Evolutionary conservation across 2,888 invertebrate species (phyloP).

Genomic region (Andrena bicolor): DNA sequence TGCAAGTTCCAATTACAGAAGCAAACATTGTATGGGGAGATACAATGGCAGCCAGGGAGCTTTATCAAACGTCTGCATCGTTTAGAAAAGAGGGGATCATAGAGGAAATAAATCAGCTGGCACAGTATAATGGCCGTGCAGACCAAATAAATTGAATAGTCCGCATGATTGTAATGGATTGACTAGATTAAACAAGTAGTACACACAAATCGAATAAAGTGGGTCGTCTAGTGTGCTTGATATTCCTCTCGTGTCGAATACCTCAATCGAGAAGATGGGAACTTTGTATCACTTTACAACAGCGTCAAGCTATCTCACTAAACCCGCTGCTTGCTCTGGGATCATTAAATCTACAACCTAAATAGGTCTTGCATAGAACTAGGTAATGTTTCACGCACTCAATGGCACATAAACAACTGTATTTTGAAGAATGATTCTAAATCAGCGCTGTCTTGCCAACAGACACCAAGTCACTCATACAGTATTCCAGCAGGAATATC

Average conservation of each 20-base stretch:
- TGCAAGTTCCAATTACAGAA: neutral
- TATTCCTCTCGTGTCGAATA: slow-evolving; percentile 38
- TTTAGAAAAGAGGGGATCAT: neutral
- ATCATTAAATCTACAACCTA: neutral
- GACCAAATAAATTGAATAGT: slow-evolving; percentile 51
- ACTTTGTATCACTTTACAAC: slow-evolving; percentile 42
- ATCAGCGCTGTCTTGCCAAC: no score
- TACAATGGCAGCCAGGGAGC: neutral
- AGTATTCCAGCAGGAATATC: no score
- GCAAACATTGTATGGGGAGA: neutral
- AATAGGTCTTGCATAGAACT: neutral
- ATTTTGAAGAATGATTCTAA: no score
- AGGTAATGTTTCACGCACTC: neutral
- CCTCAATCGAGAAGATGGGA: slow-evolving; percentile 43
- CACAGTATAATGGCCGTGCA: slow-evolving; percentile 4
- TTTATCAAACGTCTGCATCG: slow-evolving; percentile 2
- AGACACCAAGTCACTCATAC: no score
- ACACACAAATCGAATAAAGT: slow-evolving; percentile 61
- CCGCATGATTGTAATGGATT: slow-evolving; percentile 54
- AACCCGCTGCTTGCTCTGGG: neutral
- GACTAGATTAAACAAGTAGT: slow-evolving; percentile 59
- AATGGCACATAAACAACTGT: no score
- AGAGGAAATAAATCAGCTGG: slow-evolving; percentile 21
- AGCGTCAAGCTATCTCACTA: slow-evolving; percentile 15
- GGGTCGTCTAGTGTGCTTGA: slow-evolving; percentile 55